These are phyloP conservation scores for Haliclona indistincta DNA, from an alignment of 37 sponge, comb jelly and placozoan species.

Conservation along the genomic window DNA sequence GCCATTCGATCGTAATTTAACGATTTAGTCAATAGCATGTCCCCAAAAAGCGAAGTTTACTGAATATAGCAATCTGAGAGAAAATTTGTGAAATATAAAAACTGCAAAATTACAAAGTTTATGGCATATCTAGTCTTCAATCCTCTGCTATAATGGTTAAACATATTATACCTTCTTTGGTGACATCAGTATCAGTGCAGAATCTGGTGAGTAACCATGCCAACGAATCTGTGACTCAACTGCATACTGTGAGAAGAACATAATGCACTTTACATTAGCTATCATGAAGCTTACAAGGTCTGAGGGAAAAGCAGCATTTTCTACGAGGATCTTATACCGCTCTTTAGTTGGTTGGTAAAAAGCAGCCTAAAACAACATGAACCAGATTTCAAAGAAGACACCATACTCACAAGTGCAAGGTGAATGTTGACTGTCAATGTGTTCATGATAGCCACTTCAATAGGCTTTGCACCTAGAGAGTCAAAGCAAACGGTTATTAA, in stretches of 20 bases:
- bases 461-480: conserved; percentile 49
- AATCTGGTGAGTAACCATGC: conserved; percentile 85
- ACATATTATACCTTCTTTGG: conserved; percentile 55
- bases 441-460: conserved; percentile 87
- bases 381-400: too few relatives aligned
- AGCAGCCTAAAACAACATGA: conserved; percentile 38
- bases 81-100: too few relatives aligned
- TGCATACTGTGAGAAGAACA: conserved; percentile 48
- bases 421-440: conserved; percentile 84
- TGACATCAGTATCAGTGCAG: conserved; percentile 37
- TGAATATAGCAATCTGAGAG: too few relatives aligned
- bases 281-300: conserved; percentile 61
- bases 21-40: too few relatives aligned
- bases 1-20: too few relatives aligned
- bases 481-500: neutral
- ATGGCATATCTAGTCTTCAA: too few relatives aligned
- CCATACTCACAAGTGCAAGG: conserved; percentile 64
- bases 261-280: neutral
- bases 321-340: conserved; percentile 84
- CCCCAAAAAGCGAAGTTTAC: too few relatives aligned
- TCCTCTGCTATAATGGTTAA: too few relatives aligned
- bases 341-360: conserved; percentile 87
- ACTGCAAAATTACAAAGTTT: too few relatives aligned
- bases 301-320: conserved; percentile 81
- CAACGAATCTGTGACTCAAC: conserved; percentile 74